These are phyloP conservation scores for Drosophila neotestacea DNA, from an alignment of 2,888 invertebrate species.

Conservation along the genomic window DNA sequence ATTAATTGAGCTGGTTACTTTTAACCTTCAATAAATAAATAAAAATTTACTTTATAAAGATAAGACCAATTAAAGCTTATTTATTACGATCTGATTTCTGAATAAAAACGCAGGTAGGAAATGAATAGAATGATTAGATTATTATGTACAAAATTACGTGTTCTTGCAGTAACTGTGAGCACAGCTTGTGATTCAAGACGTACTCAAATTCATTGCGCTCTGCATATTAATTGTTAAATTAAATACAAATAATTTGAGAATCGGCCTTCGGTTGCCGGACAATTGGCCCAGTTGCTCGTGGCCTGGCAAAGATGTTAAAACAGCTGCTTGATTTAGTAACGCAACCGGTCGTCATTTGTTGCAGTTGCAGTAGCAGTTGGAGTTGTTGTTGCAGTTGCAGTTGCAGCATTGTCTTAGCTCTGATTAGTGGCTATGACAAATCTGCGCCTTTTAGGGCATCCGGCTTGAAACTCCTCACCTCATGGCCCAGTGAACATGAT, in stretches of 20 bases:
- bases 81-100: not conserved
- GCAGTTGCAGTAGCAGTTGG: slow-evolving; percentile 25
- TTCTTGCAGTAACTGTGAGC: not conserved
- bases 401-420: slow-evolving; percentile 39
- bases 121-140: not conserved
- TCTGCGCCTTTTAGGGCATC: slow-evolving; percentile 58
- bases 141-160: not conserved
- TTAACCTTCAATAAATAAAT: too few relatives aligned
- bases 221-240: slow-evolving; percentile 65
- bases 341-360: slow-evolving; percentile 59
- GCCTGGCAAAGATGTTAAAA: slow-evolving; percentile 32
- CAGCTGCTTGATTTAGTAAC: slow-evolving; percentile 43
- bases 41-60: too few relatives aligned
- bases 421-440: slow-evolving; percentile 22
- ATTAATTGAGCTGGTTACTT: too few relatives aligned
- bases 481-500: slow-evolving; percentile 61
- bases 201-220: slow-evolving; percentile 24
- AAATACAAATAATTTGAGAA: slow-evolving; percentile 45
- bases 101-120: not conserved
- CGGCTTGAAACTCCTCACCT: slow-evolving; percentile 39
- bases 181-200: not conserved
- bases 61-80: too few relatives aligned
- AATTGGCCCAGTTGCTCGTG: slow-evolving; percentile 57
- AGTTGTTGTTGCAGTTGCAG: not conserved
- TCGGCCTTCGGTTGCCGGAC: slow-evolving; percentile 57